Base-by-base conservation (phyloP, 2,113 vertebrate species). In the Puntigrus tetrazona region DNA sequence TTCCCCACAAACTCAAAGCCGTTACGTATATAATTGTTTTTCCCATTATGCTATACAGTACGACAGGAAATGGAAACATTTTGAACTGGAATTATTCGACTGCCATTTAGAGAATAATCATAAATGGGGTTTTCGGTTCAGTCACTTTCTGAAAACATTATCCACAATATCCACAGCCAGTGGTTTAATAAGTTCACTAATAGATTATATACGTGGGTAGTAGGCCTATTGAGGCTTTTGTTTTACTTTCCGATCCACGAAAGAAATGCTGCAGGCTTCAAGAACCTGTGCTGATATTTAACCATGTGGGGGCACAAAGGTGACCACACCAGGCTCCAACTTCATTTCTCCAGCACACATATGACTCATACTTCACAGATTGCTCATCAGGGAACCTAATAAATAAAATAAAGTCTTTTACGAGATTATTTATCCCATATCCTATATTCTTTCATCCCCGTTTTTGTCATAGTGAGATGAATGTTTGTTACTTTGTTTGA, bases 321-420 rank as follows among this genome's bases (percentile, higher is more conserved):
- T 36, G 52, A 78, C 75, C 75, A 57, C 75, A 41, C 25, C 0
- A 43, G 36, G 36, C 61, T 67, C 6, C 16, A 45, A n/a, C n/a
- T 38, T 20, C 45, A 45, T 80, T 67, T 34, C 27, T 31, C 29
- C 59, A 31, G 38, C 34, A 63, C 4, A 45, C 38, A 11, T 80
- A 80, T 80, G 78, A 80, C 41, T 80, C 78, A 67, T 38, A 20
- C 61, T 20, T 80, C 8, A 47, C 27, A 79, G 9, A 75, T 29
- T 45, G 47, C 16, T 80, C 25, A 65, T 27, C n/a, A 41, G 36
- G 36, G 27, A 8, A 6, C 31, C 11, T 27, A 43, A 61, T 78
- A 78, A 78, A 59, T 16, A 0, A 55, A 29, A n/a, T n/a, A n/a
- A 13, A 10, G 7, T 61, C 2, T 43, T 57, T 73, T 73, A 25